phyloP scores from a whole-genome alignment of 2,888 invertebrate species.

The Sinentomon sp. region DNA sequence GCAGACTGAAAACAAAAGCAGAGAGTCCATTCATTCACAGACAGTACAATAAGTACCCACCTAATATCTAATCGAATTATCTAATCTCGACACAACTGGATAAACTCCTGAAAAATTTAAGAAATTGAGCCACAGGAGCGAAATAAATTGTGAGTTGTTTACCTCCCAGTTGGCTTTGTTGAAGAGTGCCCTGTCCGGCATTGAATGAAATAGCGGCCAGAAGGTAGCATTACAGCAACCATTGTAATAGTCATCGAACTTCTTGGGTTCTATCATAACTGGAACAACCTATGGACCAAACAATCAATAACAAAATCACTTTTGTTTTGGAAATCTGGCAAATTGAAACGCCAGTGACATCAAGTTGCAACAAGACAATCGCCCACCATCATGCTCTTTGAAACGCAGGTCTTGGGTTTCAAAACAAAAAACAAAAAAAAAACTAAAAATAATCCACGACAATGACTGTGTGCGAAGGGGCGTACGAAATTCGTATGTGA shows the following conservation, averaged over 20 bases:
- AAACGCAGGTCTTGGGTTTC: too few relatives aligned
- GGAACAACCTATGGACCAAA: conserved; percentile 19
- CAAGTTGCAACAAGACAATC: too few relatives aligned
- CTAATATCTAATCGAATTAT: neutral
- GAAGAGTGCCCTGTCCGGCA: conserved; percentile 22
- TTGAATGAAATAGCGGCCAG: conserved; percentile 24
- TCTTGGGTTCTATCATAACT: conserved; percentile 18
- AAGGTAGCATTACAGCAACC: conserved; percentile 23
- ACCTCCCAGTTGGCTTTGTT: conserved; percentile 21
- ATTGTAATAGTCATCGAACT: conserved; percentile 22
- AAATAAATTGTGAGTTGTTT: too few relatives aligned
- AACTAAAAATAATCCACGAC: too few relatives aligned
- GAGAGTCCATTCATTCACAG: too few relatives aligned
- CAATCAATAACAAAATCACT: neutral
- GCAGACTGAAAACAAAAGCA: too few relatives aligned
- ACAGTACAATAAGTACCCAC: neutral
- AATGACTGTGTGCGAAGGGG: too few relatives aligned
- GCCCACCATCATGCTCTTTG: too few relatives aligned
- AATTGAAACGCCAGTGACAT: too few relatives aligned
- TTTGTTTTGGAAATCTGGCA: neutral
- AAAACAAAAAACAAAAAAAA: too few relatives aligned
- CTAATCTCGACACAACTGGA: neutral
- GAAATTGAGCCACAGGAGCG: too few relatives aligned
- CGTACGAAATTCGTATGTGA: too few relatives aligned
- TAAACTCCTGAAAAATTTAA: neutral